Percentiles rank a stretch among this genome's conserved stretches.
Evolutionary conservation across 2,888 invertebrate species (phyloP).

Genomic region (Drosophila paramelanica): DNA sequence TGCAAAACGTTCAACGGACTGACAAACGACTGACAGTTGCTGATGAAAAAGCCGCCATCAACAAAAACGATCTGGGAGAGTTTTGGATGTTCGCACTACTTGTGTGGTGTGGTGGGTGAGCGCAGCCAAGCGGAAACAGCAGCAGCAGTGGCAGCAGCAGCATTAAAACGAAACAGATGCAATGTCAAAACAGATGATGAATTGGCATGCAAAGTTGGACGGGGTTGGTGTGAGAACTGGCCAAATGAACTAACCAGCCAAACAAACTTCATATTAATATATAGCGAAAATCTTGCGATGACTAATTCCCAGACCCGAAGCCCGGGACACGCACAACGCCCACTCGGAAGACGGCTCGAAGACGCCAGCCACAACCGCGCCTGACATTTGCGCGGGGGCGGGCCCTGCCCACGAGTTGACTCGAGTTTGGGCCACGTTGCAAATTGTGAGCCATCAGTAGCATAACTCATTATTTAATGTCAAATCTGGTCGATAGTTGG

Average conservation of each 20-base stretch:
- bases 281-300: conserved; percentile 37
- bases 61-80: conserved; percentile 46
- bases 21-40: conserved; percentile 61
- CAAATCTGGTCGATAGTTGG: conserved; percentile 68
- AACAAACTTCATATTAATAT: conserved; percentile 42
- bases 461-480: conserved; percentile 80
- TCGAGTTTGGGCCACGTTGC: conserved; percentile 51
- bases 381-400: background rate
- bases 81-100: conserved; percentile 27
- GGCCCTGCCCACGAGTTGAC: conserved; percentile 6
- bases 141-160: conserved; percentile 7
- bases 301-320: conserved; percentile 54
- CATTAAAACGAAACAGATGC: conserved; percentile 51
- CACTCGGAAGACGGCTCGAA: conserved; percentile 24
- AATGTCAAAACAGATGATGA: conserved; percentile 68
- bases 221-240: conserved; percentile 1
- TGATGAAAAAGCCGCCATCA: conserved; percentile 55
- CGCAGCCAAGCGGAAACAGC: conserved; percentile 51
- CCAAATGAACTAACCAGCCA: conserved; percentile 13
- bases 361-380: conserved; percentile 16
- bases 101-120: conserved; percentile 8
- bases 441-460: conserved; percentile 73
- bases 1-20: conserved; percentile 48
- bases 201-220: conserved; percentile 57
- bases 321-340: conserved; percentile 47